phyloP scores from a whole-genome alignment of 35 echinoderm and acorn worm species.

The Strongylocentrotus purpuratus region DNA sequence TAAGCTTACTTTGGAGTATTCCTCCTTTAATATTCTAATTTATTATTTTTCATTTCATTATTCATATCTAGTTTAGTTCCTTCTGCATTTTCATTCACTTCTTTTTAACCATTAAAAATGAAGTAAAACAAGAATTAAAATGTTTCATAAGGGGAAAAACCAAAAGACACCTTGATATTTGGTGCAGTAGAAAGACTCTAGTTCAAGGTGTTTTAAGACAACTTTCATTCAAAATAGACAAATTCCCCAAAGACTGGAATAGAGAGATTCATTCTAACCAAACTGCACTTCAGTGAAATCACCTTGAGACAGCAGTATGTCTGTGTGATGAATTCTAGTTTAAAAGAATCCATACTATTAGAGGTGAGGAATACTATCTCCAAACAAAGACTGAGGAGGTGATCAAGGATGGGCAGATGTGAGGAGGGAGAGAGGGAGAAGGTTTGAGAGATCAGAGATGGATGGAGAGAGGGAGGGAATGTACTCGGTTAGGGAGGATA shows the following conservation, averaged over 20 bases:
- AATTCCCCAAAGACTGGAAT: background rate
- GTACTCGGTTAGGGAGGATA: no score
- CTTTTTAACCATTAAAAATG: background rate
- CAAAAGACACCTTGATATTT: background rate
- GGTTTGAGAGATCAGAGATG: background rate
- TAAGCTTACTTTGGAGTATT: background rate
- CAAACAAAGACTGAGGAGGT: background rate
- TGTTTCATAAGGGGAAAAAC: background rate
- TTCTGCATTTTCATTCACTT: background rate
- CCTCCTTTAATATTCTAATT: no score
- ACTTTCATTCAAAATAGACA: background rate
- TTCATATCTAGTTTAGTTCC: background rate
- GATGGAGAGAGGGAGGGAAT: no score
- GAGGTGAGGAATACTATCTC: background rate
- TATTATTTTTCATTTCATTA: background rate
- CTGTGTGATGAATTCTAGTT: background rate
- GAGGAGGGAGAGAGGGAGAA: background rate
- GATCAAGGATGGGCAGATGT: background rate
- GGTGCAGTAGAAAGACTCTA: background rate
- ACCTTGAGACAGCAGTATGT: background rate
- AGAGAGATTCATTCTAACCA: background rate
- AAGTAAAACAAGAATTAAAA: background rate
- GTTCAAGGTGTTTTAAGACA: background rate
- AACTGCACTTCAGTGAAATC: background rate
- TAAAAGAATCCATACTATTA: background rate